These are phyloP conservation scores for Lycopodina hypogea DNA, from an alignment of 37 sponge, comb jelly and placozoan species.

Conservation along the genomic window DNA sequence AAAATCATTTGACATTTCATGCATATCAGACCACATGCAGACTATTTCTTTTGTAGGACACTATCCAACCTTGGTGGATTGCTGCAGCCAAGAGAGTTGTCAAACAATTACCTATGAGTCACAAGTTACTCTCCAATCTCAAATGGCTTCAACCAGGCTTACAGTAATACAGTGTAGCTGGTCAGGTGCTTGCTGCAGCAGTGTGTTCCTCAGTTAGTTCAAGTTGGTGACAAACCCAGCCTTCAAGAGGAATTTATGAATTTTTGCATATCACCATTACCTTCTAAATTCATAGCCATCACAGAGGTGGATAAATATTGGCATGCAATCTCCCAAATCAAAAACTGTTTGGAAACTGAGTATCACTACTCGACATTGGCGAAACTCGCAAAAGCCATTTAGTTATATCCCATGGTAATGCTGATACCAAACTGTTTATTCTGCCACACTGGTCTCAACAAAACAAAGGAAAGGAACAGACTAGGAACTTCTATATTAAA, in stretches of 20 bases:
- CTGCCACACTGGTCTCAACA: background rate
- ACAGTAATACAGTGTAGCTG: background rate
- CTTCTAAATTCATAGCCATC: too few species aligned
- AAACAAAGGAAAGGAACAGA: background rate
- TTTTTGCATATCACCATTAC: too few species aligned
- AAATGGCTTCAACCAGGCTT: background rate
- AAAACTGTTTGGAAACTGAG: background rate
- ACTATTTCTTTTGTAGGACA: background rate
- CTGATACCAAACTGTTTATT: too few species aligned
- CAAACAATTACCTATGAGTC: background rate
- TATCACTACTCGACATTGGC: too few species aligned
- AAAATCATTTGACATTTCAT: too few species aligned
- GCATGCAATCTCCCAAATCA: background rate
- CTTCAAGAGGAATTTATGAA: too few species aligned
- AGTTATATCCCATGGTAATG: background rate
- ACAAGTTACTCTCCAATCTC: background rate
- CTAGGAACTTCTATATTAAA: background rate
- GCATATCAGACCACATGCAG: too few species aligned
- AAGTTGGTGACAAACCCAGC: background rate
- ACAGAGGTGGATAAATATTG: too few species aligned
- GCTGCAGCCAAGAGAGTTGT: background rate
- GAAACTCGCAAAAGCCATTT: background rate
- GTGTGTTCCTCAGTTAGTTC: background rate
- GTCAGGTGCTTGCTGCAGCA: slow-evolving; percentile 4
- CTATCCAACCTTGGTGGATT: background rate